Base-by-base conservation (phyloP, 2,888 invertebrate genomes). In the Tipula vernalis region DNA sequence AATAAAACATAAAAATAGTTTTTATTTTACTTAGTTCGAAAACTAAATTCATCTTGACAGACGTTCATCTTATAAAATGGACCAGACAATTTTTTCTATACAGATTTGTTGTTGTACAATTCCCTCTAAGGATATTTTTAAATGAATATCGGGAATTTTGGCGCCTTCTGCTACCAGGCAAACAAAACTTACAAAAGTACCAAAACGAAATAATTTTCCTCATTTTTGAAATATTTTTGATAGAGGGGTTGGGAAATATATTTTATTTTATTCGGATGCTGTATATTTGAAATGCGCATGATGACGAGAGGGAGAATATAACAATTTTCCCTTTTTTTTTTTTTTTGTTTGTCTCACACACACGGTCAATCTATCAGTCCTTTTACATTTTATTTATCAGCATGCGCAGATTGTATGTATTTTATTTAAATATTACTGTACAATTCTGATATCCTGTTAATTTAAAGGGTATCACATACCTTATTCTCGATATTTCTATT, bases 141-240 rank as follows among this genome's bases (percentile, higher is more conserved):
- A 41, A 42, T 85, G 85, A 85, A 85, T 42, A 42, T 42, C 85
- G 85, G 85, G 41, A 85, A 85, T 85, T 85, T 85, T 85, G 85
- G 85, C 85, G 85, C 85, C 85, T 85, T 85, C 41, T 85, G 18
- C 41, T 42, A 85, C 85, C 85, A 85, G 85, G 85, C 85, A 42
- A 85, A 18, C 85, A 85, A 42, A 85, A 85, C 18, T 15, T n/a
- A 13, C 18, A 6, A 15, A 4, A n/a, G 1, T 8, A 85, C 15
- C 0, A 18, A 28, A 12, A 12, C 71, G 28, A 71, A 71, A 71
- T 71, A 10, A 1, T 28, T 71, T 71, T 71, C 28, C 28, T 71
- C 12, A 28, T 39, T 84, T 39, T 6, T 8, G 10, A 28, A 71
- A 18, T 28, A 4, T 57, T 57, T 57, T 57, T 15, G 15, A 57